Conservation (phyloP, 2,113 vertebrate species). For the Crotophaga sulcirostris region DNA sequence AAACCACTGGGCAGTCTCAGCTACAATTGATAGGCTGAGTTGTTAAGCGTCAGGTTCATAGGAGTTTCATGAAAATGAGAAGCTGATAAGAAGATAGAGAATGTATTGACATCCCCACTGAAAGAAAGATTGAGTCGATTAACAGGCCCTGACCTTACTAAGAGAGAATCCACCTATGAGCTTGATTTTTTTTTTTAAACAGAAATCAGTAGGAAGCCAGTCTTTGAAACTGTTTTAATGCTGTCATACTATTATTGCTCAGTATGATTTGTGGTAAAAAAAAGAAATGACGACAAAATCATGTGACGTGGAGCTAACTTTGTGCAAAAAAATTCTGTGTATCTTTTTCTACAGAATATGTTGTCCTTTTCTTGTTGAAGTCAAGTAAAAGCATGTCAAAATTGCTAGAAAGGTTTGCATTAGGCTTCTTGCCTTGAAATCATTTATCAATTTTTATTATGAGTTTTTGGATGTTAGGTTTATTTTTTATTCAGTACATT, state of each 20-base stretch:
- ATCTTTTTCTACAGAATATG: not conserved
- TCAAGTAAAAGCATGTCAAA: not conserved
- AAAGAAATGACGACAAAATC: not conserved
- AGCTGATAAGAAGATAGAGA: not conserved
- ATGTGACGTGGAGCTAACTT: not conserved
- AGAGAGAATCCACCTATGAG: not conserved
- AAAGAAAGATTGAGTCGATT: not conserved
- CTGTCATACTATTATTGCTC: not conserved
- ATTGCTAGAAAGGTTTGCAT: not conserved
- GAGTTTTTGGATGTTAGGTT: not conserved
- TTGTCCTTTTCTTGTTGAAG: not conserved
- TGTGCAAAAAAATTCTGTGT: accelerated
- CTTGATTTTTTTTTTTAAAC: not conserved
- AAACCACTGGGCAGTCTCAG: not conserved
- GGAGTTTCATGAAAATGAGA: not conserved
- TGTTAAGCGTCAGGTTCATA: not conserved
- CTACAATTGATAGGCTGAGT: not conserved
- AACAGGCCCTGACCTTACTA: not conserved
- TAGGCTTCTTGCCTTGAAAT: not conserved
- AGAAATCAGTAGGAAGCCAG: not conserved
- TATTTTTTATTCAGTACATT: not conserved
- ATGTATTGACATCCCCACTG: not conserved
- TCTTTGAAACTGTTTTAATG: not conserved
- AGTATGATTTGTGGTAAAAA: not conserved
- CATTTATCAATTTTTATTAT: not conserved